A percentile compares a stretch with the other conserved stretches of the same genome.
Evolutionary conservation across 2,113 vertebrate genomes (phyloP).

Genomic region (Sarotherodon lohbergeri): DNA sequence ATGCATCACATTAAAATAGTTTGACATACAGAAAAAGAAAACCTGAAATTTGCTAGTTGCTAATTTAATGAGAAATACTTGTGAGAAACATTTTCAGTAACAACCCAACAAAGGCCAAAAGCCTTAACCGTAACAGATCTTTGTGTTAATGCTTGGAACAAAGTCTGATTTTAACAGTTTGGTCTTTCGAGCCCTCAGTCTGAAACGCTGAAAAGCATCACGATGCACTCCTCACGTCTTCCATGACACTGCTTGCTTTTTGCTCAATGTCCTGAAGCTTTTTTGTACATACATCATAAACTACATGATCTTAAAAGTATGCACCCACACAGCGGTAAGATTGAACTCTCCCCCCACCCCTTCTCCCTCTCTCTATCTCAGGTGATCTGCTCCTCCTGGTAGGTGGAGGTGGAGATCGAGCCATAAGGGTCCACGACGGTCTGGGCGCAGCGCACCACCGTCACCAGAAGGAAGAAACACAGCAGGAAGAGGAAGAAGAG

Average conservation of each 20-base stretch:
- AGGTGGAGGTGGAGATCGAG: conserved; percentile 77
- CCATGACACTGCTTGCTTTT: background rate
- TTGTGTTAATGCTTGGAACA: background rate
- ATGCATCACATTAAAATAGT: background rate
- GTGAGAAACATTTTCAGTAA: background rate
- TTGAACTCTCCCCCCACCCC: background rate
- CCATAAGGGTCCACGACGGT: conserved; percentile 79
- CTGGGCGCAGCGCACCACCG: conserved; percentile 75
- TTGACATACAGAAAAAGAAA: background rate
- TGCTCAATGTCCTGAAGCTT: background rate
- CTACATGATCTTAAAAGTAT: background rate
- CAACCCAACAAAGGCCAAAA: background rate
- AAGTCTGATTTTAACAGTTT: background rate
- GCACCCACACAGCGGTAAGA: background rate
- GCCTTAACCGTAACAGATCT: background rate
- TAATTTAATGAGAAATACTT: background rate
- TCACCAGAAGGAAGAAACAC: conserved; percentile 74
- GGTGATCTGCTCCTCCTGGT: conserved; percentile 78
- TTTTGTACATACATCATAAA: background rate
- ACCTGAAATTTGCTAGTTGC: background rate
- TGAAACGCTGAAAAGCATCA: background rate
- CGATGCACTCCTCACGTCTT: background rate
- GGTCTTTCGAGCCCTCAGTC: background rate
- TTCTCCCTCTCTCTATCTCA: conserved; percentile 9
- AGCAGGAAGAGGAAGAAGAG: conserved; percentile 75